A percentile compares a stretch with the other conserved stretches of the same genome.
phyloP scores from a whole-genome alignment of 2,113 vertebrate species.

The Eclectus roratus region DNA sequence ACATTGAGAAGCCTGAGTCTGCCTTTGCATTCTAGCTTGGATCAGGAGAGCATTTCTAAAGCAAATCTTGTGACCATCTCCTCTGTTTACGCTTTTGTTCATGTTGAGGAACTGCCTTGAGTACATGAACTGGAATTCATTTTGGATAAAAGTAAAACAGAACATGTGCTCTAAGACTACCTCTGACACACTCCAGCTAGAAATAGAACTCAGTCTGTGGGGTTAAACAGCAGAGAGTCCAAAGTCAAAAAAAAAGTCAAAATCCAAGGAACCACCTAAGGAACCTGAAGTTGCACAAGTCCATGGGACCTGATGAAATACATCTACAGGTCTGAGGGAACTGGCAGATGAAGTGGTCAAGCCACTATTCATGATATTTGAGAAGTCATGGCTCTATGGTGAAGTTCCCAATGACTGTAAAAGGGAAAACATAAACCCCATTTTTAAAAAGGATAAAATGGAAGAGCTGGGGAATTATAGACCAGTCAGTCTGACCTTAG shows the following conservation, averaged over 20 bases:
- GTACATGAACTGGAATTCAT: neutral
- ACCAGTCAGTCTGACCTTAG: neutral
- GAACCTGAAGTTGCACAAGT: neutral
- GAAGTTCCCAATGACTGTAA: neutral
- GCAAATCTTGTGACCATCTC: neutral
- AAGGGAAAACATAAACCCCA: neutral
- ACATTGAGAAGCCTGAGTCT: neutral
- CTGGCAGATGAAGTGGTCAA: neutral
- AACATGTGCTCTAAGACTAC: neutral
- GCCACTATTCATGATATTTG: neutral
- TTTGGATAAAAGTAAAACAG: neutral
- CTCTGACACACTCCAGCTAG: neutral
- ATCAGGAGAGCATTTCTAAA: neutral
- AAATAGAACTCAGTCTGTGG: neutral
- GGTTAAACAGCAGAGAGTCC: neutral
- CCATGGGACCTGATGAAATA: neutral
- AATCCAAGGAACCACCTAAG: neutral
- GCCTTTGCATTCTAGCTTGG: neutral
- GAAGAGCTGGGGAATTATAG: neutral
- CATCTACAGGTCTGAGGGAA: neutral
- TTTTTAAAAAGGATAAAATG: neutral
- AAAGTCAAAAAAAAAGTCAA: neutral
- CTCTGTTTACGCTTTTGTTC: neutral
- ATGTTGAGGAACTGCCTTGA: neutral
- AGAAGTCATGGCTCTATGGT: neutral